A percentile compares a stretch with the other conserved stretches of the same genome.
Evolutionary conservation across 2,113 vertebrate genomes (phyloP).

Genomic region (Hyla sarda): DNA sequence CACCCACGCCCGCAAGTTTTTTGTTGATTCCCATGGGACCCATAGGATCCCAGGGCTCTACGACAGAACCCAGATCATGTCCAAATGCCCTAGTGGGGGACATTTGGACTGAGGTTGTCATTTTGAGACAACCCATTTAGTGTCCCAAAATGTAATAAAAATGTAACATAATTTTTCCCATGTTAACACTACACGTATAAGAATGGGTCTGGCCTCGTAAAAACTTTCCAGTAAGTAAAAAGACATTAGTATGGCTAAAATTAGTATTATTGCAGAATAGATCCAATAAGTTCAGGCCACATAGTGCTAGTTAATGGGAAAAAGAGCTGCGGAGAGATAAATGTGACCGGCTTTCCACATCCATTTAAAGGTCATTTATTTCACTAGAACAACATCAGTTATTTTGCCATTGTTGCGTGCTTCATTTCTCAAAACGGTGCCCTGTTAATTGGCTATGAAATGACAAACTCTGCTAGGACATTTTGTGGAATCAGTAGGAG

Average conservation of each 20-base stretch:
- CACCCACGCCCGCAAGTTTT: too few relatives aligned
- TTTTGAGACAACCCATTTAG: too few relatives aligned
- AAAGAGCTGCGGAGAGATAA: not conserved
- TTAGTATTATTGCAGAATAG: not conserved
- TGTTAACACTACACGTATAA: too few relatives aligned
- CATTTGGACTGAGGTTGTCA: too few relatives aligned
- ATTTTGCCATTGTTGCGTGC: conserved; percentile 20
- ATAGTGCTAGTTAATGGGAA: not conserved
- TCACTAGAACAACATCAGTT: conserved; percentile 1
- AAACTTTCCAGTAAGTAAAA: not conserved
- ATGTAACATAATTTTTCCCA: too few relatives aligned
- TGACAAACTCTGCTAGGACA: conserved; percentile 31
- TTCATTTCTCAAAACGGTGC: conserved; percentile 40
- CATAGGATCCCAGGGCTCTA: too few relatives aligned
- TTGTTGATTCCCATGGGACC: too few relatives aligned
- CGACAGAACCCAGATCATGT: too few relatives aligned
- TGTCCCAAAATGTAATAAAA: too few relatives aligned
- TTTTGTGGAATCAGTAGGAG: conserved; percentile 42
- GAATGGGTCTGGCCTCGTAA: not conserved
- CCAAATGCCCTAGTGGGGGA: too few relatives aligned
- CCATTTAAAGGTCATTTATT: conserved; percentile 5
- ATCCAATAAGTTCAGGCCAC: not conserved
- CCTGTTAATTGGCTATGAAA: conserved; percentile 50
- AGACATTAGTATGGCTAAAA: not conserved
- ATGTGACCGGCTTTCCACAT: conserved; percentile 2